Base-by-base conservation (phyloP, 35 echinoderm and acorn worm species). In the Nesometra sesokonis region DNA sequence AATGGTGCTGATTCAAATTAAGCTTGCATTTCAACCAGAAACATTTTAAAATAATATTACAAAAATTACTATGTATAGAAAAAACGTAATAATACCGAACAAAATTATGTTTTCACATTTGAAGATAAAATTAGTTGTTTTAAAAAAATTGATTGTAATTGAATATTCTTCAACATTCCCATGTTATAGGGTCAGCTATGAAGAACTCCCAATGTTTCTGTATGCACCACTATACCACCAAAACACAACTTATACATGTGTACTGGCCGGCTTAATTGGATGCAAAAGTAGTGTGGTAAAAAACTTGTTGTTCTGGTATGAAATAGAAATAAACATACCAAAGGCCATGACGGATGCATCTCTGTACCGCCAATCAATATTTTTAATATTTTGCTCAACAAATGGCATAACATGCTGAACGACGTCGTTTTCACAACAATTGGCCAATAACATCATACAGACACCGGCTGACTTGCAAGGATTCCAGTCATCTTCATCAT, bases 401-500 rank as follows among this genome's bases (percentile, higher is more conserved):
- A 99, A 99, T 0, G 92, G 96, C 19, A 94, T 47, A 23, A 93
- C 90, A 77, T 92, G 82, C 31, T 34, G 33, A 9, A 94, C 85
- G 30, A 94, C 88, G 32, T 99, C 96, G 57, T 92, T 89, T 46
- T 99, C 96, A 35, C 93, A 94, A 77, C 96, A 99, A 77, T 93
- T 99, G 17, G 96, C 92, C 17, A 99, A 85, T 11, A 99, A 84
- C 96, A 99, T 99, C 35, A 99, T 47, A 82, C 96, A 99, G 36
- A 99, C 96, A 30, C 92, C 90, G 0, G 96, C 96, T 32, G 93
- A 90, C 78, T 94, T 99, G 79, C 96, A 99, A 32, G 96, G 96
- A 83, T 92, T 99, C 96, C 96, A 99, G 32, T 99, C 96, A 86
- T 99, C 96, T 47, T 99, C 96, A 83, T 94, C 96, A 82, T 99